These are phyloP conservation scores for Hyposmocoma kahamanoa DNA, from an alignment of 1,140 invertebrate genomes.

Conservation along the genomic window DNA sequence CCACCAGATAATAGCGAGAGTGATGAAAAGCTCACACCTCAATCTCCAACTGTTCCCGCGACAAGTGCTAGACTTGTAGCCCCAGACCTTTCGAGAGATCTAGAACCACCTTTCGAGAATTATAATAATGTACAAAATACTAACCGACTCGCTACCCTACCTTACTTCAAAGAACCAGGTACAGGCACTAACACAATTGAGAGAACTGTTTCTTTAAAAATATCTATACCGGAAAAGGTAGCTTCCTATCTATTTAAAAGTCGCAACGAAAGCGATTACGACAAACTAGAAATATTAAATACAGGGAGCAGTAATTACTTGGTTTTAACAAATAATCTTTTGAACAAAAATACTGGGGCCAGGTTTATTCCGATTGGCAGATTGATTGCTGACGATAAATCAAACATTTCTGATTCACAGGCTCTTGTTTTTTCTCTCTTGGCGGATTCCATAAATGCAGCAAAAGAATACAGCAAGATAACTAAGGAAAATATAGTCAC, in stretches of 20 bases:
- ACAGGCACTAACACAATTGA: conserved; percentile 47
- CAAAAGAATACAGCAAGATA: conserved; percentile 51
- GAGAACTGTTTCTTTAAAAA: conserved; percentile 61
- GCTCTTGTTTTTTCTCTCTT: conserved; percentile 57
- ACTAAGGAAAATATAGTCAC: conserved; percentile 34
- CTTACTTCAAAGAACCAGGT: conserved; percentile 44
- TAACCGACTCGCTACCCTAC: conserved; percentile 45
- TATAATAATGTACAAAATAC: conserved; percentile 14
- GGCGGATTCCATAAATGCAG: conserved; percentile 56
- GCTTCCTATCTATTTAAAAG: conserved; percentile 52
- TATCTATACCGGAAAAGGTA: conserved; percentile 58
- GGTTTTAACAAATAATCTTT: conserved; percentile 44
- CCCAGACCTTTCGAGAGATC: conserved; percentile 32
- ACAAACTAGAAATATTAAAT: conserved; percentile 57
- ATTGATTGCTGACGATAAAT: conserved; percentile 41
- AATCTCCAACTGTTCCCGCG: conserved; percentile 17
- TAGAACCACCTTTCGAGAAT: conserved; percentile 45
- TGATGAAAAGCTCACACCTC: conserved; percentile 37
- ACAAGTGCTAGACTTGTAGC: conserved; percentile 36
- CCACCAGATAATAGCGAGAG: conserved; percentile 28
- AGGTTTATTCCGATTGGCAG: conserved; percentile 48
- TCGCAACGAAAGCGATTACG: conserved; percentile 26
- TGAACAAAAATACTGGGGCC: conserved; percentile 17
- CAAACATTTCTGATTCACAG: conserved; percentile 61
- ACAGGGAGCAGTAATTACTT: conserved; percentile 57